Conservation (phyloP, 2,888 invertebrate species). For the Steinernema hermaphroditum region DNA sequence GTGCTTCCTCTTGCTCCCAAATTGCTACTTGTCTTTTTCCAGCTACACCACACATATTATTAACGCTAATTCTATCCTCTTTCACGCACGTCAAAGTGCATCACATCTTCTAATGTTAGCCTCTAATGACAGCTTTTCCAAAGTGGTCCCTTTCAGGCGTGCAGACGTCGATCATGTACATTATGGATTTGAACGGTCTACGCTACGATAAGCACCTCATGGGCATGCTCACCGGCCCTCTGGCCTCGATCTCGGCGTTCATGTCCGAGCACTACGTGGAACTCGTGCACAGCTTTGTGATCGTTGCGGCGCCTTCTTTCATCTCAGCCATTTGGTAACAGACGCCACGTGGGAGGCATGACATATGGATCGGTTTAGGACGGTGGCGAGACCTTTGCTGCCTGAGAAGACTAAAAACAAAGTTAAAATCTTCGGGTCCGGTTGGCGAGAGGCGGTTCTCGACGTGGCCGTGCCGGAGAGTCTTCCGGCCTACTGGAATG, state of each 20-base stretch:
- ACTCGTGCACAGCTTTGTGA: slow-evolving; percentile 45
- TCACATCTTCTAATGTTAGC: too few species aligned
- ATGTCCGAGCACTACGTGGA: slow-evolving; percentile 57
- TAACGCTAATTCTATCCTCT: too few species aligned
- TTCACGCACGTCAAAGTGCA: too few species aligned
- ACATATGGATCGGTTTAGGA: too few species aligned
- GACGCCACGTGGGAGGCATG: slow-evolving; percentile 8
- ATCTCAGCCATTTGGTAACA: slow-evolving; percentile 53
- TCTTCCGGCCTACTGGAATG: slow-evolving; percentile 64
- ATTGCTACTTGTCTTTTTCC: too few species aligned
- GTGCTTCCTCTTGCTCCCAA: too few species aligned
- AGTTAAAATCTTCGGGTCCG: slow-evolving; percentile 36
- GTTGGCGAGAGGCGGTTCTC: slow-evolving; percentile 45
- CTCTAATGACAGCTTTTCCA: too few species aligned
- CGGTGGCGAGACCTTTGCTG: slow-evolving; percentile 58
- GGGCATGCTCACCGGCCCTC: slow-evolving; percentile 54
- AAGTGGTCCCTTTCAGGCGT: slow-evolving; percentile 43
- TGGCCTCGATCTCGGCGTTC: slow-evolving; percentile 62
- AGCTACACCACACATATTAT: too few species aligned
- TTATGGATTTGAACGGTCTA: slow-evolving; percentile 64
- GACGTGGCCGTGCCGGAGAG: slow-evolving; percentile 54
- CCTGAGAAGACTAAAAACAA: slow-evolving; percentile 62
- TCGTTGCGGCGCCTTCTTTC: slow-evolving; percentile 63
- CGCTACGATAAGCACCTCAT: slow-evolving; percentile 54
- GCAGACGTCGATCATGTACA: slow-evolving; percentile 61